A percentile compares a stretch with the other conserved stretches of the same genome.
Evolutionary conservation across 2,113 vertebrate genomes (phyloP).

Genomic region (Melanocharis versteri): DNA sequence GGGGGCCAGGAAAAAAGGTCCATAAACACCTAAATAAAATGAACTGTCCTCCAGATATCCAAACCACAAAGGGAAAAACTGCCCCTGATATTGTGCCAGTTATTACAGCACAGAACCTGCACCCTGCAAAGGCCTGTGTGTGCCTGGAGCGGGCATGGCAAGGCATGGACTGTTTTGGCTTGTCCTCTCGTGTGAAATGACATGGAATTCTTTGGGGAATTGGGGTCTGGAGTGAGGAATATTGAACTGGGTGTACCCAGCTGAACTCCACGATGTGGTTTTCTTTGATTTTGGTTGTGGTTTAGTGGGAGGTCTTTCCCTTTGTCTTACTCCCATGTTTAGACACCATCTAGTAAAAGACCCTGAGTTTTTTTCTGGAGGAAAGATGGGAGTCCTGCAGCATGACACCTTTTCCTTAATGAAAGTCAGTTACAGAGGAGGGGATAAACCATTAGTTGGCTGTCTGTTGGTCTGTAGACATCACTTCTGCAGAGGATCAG

Average conservation of each 20-base stretch:
- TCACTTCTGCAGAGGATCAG: background rate
- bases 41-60: background rate
- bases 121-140: background rate
- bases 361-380: background rate
- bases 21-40: background rate
- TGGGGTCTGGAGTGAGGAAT: background rate
- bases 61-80: background rate
- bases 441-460: background rate
- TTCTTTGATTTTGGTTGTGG: background rate
- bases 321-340: background rate
- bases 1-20: background rate
- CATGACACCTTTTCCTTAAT: background rate
- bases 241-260: accelerated
- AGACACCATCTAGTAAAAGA: background rate
- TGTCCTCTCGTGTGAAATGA: background rate
- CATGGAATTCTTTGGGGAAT: background rate
- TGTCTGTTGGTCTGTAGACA: background rate
- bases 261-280: background rate
- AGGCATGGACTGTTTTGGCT: background rate
- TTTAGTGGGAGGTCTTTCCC: background rate
- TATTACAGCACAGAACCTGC: background rate
- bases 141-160: background rate
- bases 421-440: background rate
- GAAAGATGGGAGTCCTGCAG: background rate
- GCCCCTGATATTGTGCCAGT: background rate